These are phyloP conservation scores for Leguminivora glycinivorella DNA, from an alignment of 1,140 invertebrate genomes.

Conservation along the genomic window DNA sequence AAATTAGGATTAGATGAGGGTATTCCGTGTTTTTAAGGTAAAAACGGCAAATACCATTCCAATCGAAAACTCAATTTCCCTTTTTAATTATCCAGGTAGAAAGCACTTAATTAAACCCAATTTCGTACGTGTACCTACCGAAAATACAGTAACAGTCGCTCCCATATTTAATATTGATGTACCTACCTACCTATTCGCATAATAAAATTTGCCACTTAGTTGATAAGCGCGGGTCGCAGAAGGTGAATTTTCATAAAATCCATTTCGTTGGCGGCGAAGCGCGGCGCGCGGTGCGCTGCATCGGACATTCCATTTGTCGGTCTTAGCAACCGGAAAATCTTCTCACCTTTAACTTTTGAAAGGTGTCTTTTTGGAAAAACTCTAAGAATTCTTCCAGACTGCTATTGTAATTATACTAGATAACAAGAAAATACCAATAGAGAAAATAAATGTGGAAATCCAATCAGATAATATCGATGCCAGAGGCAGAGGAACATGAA, in stretches of 20 bases:
- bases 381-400: neutral
- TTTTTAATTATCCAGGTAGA: conserved; percentile 34
- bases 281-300: conserved; percentile 33
- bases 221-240: conserved; percentile 2
- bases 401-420: neutral
- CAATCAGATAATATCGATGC: neutral
- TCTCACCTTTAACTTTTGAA: conserved; percentile 6
- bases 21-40: conserved; percentile 53
- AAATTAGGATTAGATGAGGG: conserved; percentile 66
- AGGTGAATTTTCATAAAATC: conserved; percentile 29
- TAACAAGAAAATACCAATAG: neutral
- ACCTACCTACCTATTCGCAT: no score
- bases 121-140: neutral
- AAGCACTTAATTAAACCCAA: conserved; percentile 23
- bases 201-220: conserved; percentile 27
- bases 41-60: conserved; percentile 53
- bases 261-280: conserved; percentile 13
- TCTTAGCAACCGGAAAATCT: conserved; percentile 29
- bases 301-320: conserved; percentile 41
- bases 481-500: neutral
- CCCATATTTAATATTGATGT: conserved; percentile 16
- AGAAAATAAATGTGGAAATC: neutral
- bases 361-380: neutral
- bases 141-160: conserved; percentile 3
- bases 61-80: conserved; percentile 47